A percentile compares a stretch with the other conserved stretches of the same genome.
Conservation (phyloP, 2,113 vertebrate species). For the Thinocorus orbignyianus region DNA sequence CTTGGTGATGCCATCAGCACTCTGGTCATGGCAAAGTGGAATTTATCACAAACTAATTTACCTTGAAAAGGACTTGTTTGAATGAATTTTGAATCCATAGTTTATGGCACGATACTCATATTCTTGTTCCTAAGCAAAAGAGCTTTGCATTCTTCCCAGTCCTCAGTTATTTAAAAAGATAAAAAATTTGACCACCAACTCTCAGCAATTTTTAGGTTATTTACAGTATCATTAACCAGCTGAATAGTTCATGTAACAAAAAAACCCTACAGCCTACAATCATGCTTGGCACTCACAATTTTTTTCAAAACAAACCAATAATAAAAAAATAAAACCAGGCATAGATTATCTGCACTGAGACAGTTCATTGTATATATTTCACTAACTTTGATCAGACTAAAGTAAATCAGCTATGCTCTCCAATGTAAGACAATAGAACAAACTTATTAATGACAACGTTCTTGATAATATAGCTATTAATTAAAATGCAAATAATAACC, state of each 20-base stretch:
- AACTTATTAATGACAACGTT: background rate
- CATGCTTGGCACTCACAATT: background rate
- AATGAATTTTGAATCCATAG: background rate
- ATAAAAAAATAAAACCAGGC: background rate
- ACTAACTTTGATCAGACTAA: background rate
- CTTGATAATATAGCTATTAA: background rate
- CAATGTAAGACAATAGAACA: background rate
- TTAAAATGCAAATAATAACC: background rate
- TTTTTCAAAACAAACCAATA: background rate
- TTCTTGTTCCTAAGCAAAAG: background rate
- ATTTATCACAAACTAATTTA: background rate
- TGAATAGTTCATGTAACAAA: background rate
- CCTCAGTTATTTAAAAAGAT: background rate
- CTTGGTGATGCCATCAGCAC: background rate
- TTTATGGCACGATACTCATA: background rate
- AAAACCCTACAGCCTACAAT: background rate
- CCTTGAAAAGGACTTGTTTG: background rate
- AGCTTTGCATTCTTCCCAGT: background rate
- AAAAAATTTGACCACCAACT: background rate
- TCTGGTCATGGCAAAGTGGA: background rate
- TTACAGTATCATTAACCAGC: background rate
- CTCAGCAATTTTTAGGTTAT: background rate
- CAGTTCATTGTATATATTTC: background rate
- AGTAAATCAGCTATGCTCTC: background rate
- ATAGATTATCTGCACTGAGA: background rate